Conservation (phyloP, 2,888 invertebrate genomes). For the Pharmacophagus antenor region DNA sequence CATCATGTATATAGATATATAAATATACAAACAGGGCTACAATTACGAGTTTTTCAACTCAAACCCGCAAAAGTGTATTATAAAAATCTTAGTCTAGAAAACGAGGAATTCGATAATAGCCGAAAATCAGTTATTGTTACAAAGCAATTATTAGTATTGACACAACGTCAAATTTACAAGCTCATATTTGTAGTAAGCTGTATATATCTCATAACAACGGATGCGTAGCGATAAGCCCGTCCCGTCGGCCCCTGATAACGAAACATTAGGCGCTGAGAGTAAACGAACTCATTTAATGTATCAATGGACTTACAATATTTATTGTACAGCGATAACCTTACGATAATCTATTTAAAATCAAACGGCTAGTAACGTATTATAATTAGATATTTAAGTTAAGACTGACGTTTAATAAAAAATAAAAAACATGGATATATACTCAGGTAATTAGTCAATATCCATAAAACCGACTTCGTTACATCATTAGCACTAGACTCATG, state of each 20-base stretch:
- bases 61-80: no score
- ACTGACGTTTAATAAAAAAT: no score
- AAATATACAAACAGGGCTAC: no score
- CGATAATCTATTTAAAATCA: slow-evolving; percentile 45
- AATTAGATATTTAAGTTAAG: slow-evolving; percentile 22
- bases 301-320: slow-evolving; percentile 46
- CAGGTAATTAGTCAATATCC: no score
- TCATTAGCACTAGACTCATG: no score
- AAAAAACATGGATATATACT: no score
- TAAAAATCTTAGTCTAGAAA: no score
- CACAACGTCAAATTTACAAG: slow-evolving; percentile 26
- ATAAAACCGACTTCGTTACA: no score
- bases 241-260: slow-evolving; percentile 67
- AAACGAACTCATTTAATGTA: slow-evolving; percentile 62
- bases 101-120: not conserved
- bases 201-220: slow-evolving; percentile 49
- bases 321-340: slow-evolving; percentile 53
- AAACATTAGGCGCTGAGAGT: slow-evolving; percentile 60
- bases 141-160: slow-evolving; percentile 7
- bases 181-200: slow-evolving; percentile 36
- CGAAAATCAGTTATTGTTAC: not conserved
- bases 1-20: no score
- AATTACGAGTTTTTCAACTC: no score
- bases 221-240: slow-evolving; percentile 64
- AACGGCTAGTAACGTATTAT: slow-evolving; percentile 27